Conservation (phyloP, 1,140 invertebrate genomes). For the Monomorium pharaonis region DNA sequence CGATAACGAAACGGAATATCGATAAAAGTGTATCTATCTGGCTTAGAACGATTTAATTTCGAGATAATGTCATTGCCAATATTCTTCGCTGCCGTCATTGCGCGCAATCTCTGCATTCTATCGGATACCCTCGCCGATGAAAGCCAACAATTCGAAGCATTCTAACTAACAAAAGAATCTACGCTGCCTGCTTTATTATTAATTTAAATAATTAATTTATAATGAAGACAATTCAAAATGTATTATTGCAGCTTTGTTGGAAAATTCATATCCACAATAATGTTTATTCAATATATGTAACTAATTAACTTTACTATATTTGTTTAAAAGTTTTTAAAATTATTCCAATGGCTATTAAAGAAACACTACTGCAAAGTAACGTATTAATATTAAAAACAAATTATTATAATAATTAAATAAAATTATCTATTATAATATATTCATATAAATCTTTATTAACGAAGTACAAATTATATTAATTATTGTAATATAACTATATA, state of each 20-base stretch:
- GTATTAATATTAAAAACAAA: neutral
- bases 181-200: neutral
- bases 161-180: neutral
- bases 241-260: neutral
- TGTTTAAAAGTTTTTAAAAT: neutral
- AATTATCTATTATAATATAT: neutral
- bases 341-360: neutral
- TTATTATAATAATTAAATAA: neutral
- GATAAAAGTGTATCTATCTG: constrained; percentile 47
- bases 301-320: neutral
- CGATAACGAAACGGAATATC: constrained; percentile 40
- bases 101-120: neutral
- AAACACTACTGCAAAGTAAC: neutral
- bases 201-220: too few species aligned
- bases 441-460: neutral
- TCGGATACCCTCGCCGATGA: neutral
- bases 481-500: neutral
- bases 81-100: neutral
- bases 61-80: constrained; percentile 40
- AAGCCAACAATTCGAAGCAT: neutral
- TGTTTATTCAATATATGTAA: neutral
- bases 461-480: neutral
- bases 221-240: neutral
- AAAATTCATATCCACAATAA: neutral
- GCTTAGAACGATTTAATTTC: constrained; percentile 48